Conservation (phyloP, 2,797 vertebrate genomes). For the Simalia tracyae region DNA sequence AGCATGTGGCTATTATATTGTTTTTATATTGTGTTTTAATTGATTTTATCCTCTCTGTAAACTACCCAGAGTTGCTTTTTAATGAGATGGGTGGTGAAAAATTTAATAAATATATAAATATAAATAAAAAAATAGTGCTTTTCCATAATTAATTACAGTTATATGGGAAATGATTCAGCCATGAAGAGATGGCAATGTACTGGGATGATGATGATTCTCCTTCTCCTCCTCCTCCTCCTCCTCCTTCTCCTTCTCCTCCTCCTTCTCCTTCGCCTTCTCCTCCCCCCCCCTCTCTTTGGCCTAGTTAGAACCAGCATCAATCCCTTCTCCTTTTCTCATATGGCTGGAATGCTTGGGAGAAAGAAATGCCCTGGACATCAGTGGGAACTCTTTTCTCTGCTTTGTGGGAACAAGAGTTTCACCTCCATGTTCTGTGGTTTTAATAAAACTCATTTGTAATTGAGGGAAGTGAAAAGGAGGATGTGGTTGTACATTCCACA, state of each 20-base stretch:
- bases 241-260: too few relatives aligned
- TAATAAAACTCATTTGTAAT: background rate
- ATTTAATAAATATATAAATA: too few relatives aligned
- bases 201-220: background rate
- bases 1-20: background rate
- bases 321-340: background rate
- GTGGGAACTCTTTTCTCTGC: background rate
- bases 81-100: too few relatives aligned
- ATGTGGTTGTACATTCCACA: background rate
- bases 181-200: background rate
- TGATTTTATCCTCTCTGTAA: too few relatives aligned
- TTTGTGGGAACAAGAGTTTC: background rate
- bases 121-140: background rate
- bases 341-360: background rate
- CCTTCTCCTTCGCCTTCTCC: too few relatives aligned
- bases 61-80: too few relatives aligned
- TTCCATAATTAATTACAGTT: background rate
- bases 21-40: background rate
- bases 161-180: background rate
- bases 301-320: background rate
- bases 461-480: background rate
- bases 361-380: background rate
- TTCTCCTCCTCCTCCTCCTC: too few relatives aligned
- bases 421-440: background rate
- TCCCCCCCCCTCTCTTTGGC: too few relatives aligned